phyloP scores from a whole-genome alignment of 2,797 vertebrate genomes.

The Naso thynnoides region DNA sequence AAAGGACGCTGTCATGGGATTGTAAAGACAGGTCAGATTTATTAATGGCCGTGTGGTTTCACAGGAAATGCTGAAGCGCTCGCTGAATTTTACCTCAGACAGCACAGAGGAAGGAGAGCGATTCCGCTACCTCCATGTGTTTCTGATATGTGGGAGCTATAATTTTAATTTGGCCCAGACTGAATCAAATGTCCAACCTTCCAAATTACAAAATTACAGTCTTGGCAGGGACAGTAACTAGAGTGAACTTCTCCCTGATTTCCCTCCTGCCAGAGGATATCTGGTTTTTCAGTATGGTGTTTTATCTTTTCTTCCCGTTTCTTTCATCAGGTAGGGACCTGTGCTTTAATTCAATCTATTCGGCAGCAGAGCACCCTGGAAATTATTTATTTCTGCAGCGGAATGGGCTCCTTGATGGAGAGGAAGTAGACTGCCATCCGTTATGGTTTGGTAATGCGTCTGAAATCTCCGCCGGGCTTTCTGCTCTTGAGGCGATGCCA shows the following conservation, averaged over 20 bases:
- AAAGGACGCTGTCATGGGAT: conserved; percentile 9
- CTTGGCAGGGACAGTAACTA: conserved; percentile 74
- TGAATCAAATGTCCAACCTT: conserved; percentile 78
- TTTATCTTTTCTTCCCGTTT: conserved; percentile 65
- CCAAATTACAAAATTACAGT: conserved; percentile 79
- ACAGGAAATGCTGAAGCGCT: conserved; percentile 25
- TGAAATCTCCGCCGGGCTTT: conserved; percentile 62
- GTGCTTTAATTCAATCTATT: conserved; percentile 71
- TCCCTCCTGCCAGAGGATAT: conserved; percentile 71
- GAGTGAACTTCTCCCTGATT: conserved; percentile 72
- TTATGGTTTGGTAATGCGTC: conserved; percentile 68
- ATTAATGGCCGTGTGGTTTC: conserved; percentile 22
- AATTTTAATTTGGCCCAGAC: conserved; percentile 79
- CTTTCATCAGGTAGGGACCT: conserved; percentile 78
- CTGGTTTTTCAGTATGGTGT: conserved; percentile 71
- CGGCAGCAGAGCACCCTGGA: conserved; percentile 56
- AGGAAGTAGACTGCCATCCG: conserved; percentile 68
- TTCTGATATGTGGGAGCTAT: conserved; percentile 81
- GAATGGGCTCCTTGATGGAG: conserved; percentile 64
- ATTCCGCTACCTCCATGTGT: conserved; percentile 73
- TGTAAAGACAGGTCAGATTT: conserved; percentile 39
- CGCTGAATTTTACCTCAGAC: conserved; percentile 44
- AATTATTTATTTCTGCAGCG: conserved; percentile 76
- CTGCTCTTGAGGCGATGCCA: conserved; percentile 68
- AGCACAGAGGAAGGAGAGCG: conserved; percentile 29